phyloP scores from a whole-genome alignment of 2,888 invertebrate genomes.

The Eucera pruinosa region DNA sequence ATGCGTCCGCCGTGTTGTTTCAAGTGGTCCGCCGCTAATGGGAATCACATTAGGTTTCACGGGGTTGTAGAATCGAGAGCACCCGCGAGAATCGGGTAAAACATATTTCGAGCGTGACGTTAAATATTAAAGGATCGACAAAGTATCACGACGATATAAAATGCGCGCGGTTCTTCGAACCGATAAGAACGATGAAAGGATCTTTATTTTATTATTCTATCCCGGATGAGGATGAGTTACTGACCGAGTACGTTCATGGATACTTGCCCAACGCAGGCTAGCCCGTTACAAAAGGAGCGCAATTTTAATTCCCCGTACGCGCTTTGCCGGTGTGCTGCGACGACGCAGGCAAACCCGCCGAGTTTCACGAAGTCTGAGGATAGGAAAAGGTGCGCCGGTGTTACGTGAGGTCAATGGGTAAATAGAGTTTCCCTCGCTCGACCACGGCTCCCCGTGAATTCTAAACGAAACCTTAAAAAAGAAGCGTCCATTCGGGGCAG shows the following conservation, averaged over 20 bases:
- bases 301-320: slow-evolving; percentile 64
- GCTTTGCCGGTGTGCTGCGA: no score
- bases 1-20: no score
- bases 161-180: slow-evolving; percentile 22
- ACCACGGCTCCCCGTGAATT: slow-evolving; percentile 16
- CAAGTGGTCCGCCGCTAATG: no score
- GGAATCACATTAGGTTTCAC: neutral
- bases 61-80: neutral
- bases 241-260: slow-evolving; percentile 69
- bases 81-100: neutral
- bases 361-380: slow-evolving; percentile 26
- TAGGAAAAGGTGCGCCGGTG: slow-evolving; percentile 47
- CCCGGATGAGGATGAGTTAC: slow-evolving; percentile 63
- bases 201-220: slow-evolving; percentile 50
- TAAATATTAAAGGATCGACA: slow-evolving; percentile 3
- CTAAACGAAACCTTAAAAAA: slow-evolving; percentile 31
- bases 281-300: slow-evolving; percentile 65
- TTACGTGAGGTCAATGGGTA: slow-evolving; percentile 67
- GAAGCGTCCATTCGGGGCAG: neutral
- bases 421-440: slow-evolving; percentile 24
- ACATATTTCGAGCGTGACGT: neutral
- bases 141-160: neutral
- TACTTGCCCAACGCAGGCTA: slow-evolving; percentile 58
- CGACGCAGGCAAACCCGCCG: slow-evolving; percentile 39
- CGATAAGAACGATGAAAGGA: slow-evolving; percentile 43